Evolutionary conservation across 2,113 vertebrate genomes (phyloP).

Genomic region (Spermophilus dauricus): DNA sequence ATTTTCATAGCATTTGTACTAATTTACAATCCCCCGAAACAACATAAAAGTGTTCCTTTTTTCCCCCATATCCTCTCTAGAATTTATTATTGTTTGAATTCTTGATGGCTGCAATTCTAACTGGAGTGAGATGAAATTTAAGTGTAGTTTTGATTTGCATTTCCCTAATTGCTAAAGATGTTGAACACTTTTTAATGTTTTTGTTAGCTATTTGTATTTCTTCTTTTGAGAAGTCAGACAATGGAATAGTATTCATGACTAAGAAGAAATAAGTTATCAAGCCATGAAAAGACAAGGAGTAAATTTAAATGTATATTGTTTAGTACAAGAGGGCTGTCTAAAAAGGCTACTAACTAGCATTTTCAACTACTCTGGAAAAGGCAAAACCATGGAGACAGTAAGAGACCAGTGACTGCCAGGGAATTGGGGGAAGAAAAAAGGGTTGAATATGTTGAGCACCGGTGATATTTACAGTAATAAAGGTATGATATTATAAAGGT

Average conservation of each 20-base stretch:
- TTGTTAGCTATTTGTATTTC: no score
- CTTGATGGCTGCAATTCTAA: no score
- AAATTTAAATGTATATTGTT: slow-evolving; percentile 15
- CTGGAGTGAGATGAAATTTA: no score
- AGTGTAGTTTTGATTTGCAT: no score
- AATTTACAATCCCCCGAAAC: no score
- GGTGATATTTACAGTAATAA: neutral
- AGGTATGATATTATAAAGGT: neutral
- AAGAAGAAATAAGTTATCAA: slow-evolving; percentile 13
- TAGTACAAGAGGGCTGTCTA: neutral
- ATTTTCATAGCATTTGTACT: no score
- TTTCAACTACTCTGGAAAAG: slow-evolving; percentile 5
- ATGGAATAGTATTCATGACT: neutral
- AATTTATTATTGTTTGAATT: no score
- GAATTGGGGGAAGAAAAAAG: neutral
- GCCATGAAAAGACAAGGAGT: neutral
- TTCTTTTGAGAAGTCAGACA: neutral
- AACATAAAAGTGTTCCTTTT: no score
- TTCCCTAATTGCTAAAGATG: no score
- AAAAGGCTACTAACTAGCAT: neutral
- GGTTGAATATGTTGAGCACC: neutral
- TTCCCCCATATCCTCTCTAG: no score
- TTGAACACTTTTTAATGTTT: no score
- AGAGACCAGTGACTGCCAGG: neutral
- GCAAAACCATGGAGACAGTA: neutral